Base-by-base conservation (phyloP, 2,797 vertebrate genomes). In the Streptopelia turtur region DNA sequence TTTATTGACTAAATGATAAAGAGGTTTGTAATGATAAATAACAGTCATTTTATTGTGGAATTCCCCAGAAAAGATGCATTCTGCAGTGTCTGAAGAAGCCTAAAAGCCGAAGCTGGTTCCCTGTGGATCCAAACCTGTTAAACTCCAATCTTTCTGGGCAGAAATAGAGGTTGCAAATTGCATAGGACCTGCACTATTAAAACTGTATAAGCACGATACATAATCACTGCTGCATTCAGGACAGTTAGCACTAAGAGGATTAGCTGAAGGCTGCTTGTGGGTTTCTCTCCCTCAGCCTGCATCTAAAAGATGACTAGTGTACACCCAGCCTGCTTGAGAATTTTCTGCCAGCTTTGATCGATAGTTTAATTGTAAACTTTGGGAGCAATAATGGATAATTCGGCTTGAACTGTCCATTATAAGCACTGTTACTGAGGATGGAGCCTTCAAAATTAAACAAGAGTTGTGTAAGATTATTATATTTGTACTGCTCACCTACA, bases 1-100 rank as follows among this genome's bases (percentile, higher is more conserved):
- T 99, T 99, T 99, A 99, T 99, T 99, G 99, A 99, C 99, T 99
- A 99, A 99, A 99, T 99, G 99, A 99, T 99, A 99, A 99, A 99
- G 99, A 99, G 99, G 98, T 98, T 99, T 99, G 99, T 99, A 99
- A 99, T 99, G 99, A 99, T 99, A 99, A 99, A 99, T 99, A 99
- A 99, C 99, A 99, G 99, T 99, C 99, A 99, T 99, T 99, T 99
- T 99, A 99, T 99, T 99, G 99, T 99, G 98, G 99, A 99, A 99
- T 99, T 99, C 99, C 98, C 99, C 99, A 99, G 99, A 99, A 99
- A 99, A 99, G 99, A 99, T 99, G 99, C 98, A 98, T 99, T 99
- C 98, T 98, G 98, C 98, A 98, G 98, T 98, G 98, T 99, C 98
- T 98, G 98, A 98, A 99, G 98, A 98, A 98, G 98, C 98, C 98